phyloP scores from a whole-genome alignment of 30 jellyfish, hydroid and myxozoan genomes.

The Mastigias papua region DNA sequence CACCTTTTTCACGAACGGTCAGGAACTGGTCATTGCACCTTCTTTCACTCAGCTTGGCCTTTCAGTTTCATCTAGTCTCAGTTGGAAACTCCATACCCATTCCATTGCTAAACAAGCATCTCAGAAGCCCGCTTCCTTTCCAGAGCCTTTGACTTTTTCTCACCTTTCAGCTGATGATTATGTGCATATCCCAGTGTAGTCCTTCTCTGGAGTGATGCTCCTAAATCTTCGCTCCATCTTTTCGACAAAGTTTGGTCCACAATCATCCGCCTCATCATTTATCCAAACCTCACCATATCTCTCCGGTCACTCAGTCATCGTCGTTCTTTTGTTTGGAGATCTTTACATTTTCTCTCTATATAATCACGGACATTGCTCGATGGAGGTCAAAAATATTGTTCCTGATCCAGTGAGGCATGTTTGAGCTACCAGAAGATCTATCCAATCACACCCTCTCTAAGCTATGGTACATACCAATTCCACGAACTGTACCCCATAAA shows the following conservation, averaged over 20 bases:
- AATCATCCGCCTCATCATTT: neutral
- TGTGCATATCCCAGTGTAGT: neutral
- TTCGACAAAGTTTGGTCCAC: neutral
- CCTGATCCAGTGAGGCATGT: neutral
- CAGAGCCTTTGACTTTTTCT: neutral
- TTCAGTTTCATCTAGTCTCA: neutral
- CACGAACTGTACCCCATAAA: no score
- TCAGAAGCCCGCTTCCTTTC: neutral
- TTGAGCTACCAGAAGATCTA: neutral
- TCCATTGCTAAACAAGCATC: neutral
- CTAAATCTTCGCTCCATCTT: neutral
- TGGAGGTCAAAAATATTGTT: neutral
- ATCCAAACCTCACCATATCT: neutral
- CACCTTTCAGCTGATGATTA: neutral
- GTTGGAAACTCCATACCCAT: neutral
- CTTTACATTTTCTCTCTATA: neutral
- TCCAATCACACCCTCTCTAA: neutral
- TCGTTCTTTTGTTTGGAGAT: neutral
- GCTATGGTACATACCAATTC: neutral
- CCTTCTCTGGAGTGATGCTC: neutral
- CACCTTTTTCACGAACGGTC: neutral
- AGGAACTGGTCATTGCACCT: neutral
- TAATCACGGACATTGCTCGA: neutral
- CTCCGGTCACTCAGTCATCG: neutral
- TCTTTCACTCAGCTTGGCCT: neutral